Conservation (phyloP, 2,797 vertebrate species). For the Pantherophis alleghaniensis region DNA sequence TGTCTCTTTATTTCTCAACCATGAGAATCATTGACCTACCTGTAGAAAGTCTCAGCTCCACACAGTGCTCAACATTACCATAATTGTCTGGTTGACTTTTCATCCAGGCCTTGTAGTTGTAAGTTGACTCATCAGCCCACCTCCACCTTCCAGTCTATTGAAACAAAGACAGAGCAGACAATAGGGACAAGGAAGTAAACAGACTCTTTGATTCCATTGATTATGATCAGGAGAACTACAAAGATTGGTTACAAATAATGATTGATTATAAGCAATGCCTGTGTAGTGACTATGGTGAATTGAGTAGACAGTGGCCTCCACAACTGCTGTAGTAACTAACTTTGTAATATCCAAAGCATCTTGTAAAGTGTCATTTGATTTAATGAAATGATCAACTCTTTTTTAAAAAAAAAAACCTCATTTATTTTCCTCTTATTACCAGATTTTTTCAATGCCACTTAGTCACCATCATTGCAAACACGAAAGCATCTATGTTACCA, state of each 20-base stretch:
- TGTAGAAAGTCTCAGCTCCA: not conserved
- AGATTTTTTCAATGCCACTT: not conserved
- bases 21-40: not conserved
- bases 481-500: not conserved
- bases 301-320: not conserved
- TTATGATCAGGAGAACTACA: not conserved
- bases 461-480: not conserved
- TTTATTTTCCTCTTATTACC: not conserved
- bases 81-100: not conserved
- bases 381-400: not conserved
- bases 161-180: not conserved
- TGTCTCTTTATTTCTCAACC: not conserved
- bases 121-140: not conserved
- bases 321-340: not conserved
- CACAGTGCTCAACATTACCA: not conserved
- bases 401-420: not conserved
- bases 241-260: not conserved
- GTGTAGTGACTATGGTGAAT: not conserved
- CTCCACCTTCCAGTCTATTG: not conserved
- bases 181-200: not conserved
- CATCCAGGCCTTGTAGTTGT: not conserved
- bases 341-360: not conserved
- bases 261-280: not conserved
- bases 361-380: not conserved
- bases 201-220: too few relatives aligned